Evolutionary conservation across 2,797 vertebrate species (phyloP), one percentile per base, ranked within the genome.

Genomic region (Phalloptychus januarius): DNA sequence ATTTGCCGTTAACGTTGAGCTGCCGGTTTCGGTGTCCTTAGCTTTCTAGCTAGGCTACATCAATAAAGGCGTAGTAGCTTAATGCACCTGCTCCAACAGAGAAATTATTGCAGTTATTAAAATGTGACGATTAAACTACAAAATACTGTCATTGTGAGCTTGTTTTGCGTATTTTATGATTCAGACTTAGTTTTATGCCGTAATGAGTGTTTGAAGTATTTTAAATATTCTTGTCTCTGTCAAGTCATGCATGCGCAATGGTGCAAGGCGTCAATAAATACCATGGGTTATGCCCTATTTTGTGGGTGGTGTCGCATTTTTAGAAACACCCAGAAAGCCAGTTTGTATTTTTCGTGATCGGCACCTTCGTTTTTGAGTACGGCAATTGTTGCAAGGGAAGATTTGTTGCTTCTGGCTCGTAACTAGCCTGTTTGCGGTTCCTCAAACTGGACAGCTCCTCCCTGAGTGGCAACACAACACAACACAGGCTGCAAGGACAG

Each of bases 31-130:
- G 82, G 85, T 84, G 15, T 86, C 46, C 81, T 81, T 92, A 93
- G 94, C 92, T 70, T 16, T 45, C 11, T 40, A 33, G 92, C 90
- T 92, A 92, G 69, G 87, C 79, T 89, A 90, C 89, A 52, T 76
- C 38, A 36, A 65, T 45, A 70, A 76, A 82, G 67, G 80, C 83
- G 58, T 71, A 72, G 38, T 38, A 74, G 61, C 52, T 46, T 71
- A 63, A 58, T 77, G 69, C 72, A 71, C 28, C 36, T 71, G 31
- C 15, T 11, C 25, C 6, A 48, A 1, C 28, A 36, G 13, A 40
- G 10, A 42, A 31, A 50, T 87, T 48, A n/a, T 81, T 74, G 79
- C 3, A 76, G 28, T 65, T 18, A 61, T 42, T 28, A 18, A 69
- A 48, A 61, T 33, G 12, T 54, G 18, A 5, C 8, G 36, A 31